Conservation (phyloP, 1,140 invertebrate genomes). For the Eueides isabella region DNA sequence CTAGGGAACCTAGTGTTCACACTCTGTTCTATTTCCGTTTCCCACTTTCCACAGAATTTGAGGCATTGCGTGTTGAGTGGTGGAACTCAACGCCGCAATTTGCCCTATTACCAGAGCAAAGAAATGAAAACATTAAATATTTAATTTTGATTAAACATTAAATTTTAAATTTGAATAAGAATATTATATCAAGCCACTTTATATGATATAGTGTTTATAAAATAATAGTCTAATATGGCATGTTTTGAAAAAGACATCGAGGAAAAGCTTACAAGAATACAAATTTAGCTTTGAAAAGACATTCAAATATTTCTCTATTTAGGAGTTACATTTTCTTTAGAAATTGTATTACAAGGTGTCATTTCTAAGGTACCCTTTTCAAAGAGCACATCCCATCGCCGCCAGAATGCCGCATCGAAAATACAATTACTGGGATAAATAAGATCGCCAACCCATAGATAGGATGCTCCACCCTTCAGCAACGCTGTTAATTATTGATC, state of each 20-base stretch:
- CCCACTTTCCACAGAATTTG: no score
- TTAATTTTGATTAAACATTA: no score
- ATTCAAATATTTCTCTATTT: neutral
- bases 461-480: neutral
- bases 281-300: neutral
- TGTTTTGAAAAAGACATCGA: neutral
- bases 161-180: neutral
- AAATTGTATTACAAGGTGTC: neutral
- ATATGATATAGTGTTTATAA: neutral
- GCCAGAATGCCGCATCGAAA: neutral
- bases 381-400: neutral
- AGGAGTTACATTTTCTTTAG: neutral
- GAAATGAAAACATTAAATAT: no score
- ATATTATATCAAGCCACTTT: neutral
- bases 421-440: constrained; percentile 9
- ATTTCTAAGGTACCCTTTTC: neutral
- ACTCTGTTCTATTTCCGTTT: no score
- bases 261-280: neutral
- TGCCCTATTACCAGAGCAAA: no score
- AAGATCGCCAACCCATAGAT: neutral
- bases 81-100: no score
- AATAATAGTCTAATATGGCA: neutral
- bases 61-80: no score
- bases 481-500: neutral
- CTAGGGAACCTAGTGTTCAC: no score